Conservation (phyloP, 2,797 vertebrate species). For the Bradypodion pumilum region DNA sequence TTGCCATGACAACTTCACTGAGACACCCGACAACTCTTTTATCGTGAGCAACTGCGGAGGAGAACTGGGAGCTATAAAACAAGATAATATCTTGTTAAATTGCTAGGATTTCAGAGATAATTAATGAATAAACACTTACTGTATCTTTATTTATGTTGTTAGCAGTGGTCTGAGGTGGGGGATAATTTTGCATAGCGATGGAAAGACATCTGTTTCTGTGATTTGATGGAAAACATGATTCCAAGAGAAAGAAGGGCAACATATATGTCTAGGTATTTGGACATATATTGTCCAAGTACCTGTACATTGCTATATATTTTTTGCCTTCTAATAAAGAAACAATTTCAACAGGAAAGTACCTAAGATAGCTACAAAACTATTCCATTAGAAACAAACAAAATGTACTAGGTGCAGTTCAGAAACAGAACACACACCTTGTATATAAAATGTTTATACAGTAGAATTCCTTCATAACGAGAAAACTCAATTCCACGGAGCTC, state of each 20-base stretch:
- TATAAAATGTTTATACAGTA: too few species aligned
- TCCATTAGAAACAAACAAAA: slow-evolving; percentile 2
- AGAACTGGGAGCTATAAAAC: slow-evolving; percentile 88
- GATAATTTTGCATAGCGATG: slow-evolving; percentile 77
- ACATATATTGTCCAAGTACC: slow-evolving; percentile 65
- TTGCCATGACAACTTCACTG: slow-evolving; percentile 91
- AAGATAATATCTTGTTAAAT: slow-evolving; percentile 62
- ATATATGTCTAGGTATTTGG: slow-evolving; percentile 69
- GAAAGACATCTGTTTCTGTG: slow-evolving; percentile 81
- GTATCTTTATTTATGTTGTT: slow-evolving; percentile 31
- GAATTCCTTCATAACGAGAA: too few species aligned
- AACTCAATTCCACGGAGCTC: too few species aligned
- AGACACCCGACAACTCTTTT: slow-evolving; percentile 90
- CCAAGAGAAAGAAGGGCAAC: slow-evolving; percentile 77
- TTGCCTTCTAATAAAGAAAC: slow-evolving; percentile 64
- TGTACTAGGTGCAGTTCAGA: neutral
- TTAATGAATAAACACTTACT: slow-evolving; percentile 35
- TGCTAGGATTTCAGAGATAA: slow-evolving; percentile 26
- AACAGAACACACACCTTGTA: neutral
- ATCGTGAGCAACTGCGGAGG: slow-evolving; percentile 86
- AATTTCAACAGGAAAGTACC: slow-evolving; percentile 63
- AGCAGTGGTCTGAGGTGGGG: slow-evolving; percentile 42
- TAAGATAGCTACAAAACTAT: neutral
- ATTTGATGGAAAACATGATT: slow-evolving; percentile 78
- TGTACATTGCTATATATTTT: slow-evolving; percentile 53